Evolutionary conservation across 2,888 invertebrate genomes (phyloP), one percentile per base, ranked within the genome.

Genomic region (Cinara cedri): DNA sequence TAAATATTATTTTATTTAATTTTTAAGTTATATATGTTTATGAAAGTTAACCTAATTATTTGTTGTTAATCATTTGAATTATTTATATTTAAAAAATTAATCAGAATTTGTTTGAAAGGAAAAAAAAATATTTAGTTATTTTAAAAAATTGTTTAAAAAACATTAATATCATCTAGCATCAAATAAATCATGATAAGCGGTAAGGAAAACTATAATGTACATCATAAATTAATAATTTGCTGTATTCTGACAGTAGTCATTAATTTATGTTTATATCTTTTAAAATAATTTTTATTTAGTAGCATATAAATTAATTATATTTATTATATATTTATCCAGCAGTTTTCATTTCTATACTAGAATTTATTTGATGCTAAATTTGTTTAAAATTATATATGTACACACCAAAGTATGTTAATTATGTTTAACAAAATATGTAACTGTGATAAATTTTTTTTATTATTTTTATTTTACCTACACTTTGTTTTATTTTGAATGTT

Each of bases 381-480:
- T 63, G 10, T 51, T 74, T 51, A 11, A 42, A 51, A 34, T 62
- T 6, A 49, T 72, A 49, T 51, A 19, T 51, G 14, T 51, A 26
- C 60, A 26, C 72, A 72, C 72, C 72, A 72, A 72, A 72, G 60
- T 72, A 62, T 72, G 72, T 72, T 72, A 62, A 62, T 72, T 19
- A 16, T 74, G 21, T 74, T 72, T 63, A 74, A 74, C 49, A 74
- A 62, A 34, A 34, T 34, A 51, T 51, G 16, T 74, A 74, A 74
- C 72, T 74, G 72, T 74, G 72, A 74, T 74, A 74, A 72, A 24
- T 66, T 66, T 63, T 42, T 62, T 44, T 57, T 62, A 72, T 46
- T 51, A 63, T 74, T 57, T 62, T 62, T 72, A 57, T 62, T 62
- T 51, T 51, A 63, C 51, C 62, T 51, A 74, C 62, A 63, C 21